Base-by-base conservation (phyloP, 1,140 invertebrate species). In the Rhopalosiphum padi region DNA sequence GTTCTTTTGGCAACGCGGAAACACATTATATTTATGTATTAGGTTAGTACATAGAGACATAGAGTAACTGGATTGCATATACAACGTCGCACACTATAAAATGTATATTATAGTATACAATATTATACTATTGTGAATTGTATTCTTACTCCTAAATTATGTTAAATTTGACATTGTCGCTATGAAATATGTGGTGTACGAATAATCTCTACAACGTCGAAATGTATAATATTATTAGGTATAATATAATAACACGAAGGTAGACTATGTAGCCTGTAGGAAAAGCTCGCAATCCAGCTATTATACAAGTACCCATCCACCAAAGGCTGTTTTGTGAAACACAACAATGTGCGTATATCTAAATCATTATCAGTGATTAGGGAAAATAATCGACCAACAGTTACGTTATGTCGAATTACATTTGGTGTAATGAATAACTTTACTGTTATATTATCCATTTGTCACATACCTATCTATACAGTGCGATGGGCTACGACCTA, bases 311-410 rank as follows among this genome's bases (percentile, higher is more conserved):
- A n/a, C 30, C 22, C 9, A 23, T 53, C 30, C 60, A 21, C 30
- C 43, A 46, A 30, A 23, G 41, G 43, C 43, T 86, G 37, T 86
- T 86, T 46, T 48, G 43, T 86, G 85, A 86, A 46, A 86, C 4
- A 41, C 30, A n/a, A 86, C 43, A 46, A 86, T 86, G 46, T 48
- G n/a, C 41, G 83, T 48, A 30, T 46, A 46, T n/a, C 43, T 86
- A 86, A 46, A 86, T 41, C 85, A 86, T 46, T 43, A 86, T 86
- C 43, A 86, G 85, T 48, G 41, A 86, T 86, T 86, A 48, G 25
- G 25, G 85, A 86, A 86, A 86, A 86, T 41, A 86, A 30, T 86
- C 30, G 30, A n/a, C 60, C 15, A 18, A 35, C 60, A 77, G 60
- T 77, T 77, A 77, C 60, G 60, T n/a, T 77, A 77, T 77, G 30